phyloP scores from a whole-genome alignment of 2,113 vertebrate species.

The Baryphthengus martii region DNA sequence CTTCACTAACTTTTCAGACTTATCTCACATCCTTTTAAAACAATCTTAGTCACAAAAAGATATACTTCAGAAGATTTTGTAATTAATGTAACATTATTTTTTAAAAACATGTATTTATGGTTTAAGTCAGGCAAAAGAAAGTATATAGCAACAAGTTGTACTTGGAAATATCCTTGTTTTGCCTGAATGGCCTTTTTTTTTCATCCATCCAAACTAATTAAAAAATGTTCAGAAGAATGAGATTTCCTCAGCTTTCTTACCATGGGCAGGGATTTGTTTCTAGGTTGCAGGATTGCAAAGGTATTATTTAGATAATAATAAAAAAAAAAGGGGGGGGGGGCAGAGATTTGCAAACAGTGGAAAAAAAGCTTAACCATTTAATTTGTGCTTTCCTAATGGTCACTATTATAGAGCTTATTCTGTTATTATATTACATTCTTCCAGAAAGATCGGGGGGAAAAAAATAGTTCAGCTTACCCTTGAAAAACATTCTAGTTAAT shows the following conservation, averaged over 20 bases:
- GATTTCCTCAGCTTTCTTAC: constrained; percentile 30
- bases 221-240: neutral
- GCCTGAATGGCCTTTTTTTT: neutral
- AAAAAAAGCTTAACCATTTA: neutral
- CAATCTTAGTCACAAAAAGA: neutral
- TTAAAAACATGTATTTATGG: neutral
- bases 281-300: neutral
- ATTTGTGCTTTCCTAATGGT: neutral
- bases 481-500: neutral
- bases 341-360: constrained; percentile 10
- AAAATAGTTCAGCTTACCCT: neutral
- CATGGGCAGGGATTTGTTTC: constrained; percentile 23
- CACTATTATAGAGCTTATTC: neutral
- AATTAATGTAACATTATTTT: neutral
- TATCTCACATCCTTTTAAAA: neutral
- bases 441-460: neutral
- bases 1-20: neutral
- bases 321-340: no score
- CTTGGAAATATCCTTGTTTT: neutral
- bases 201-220: neutral
- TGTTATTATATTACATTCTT: neutral
- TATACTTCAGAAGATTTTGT: neutral
- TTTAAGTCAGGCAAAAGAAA: neutral
- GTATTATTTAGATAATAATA: neutral
- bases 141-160: neutral